Percentiles rank a stretch among this genome's conserved stretches.
phyloP scores from a whole-genome alignment of 1,140 invertebrate genomes.

The Coelopa frigida region DNA sequence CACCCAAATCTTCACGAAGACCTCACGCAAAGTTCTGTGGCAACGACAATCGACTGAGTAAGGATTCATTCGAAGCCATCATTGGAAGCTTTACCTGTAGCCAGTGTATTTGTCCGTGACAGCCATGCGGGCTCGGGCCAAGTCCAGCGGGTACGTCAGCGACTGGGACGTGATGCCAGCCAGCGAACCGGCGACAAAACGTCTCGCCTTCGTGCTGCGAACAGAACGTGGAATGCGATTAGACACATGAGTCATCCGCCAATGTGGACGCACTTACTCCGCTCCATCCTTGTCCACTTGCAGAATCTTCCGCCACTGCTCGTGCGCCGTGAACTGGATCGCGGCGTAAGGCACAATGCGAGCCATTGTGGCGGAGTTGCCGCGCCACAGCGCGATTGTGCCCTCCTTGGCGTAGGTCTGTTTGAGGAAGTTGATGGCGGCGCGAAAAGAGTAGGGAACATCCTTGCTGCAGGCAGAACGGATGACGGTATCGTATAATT shows the following conservation, averaged over 20 bases:
- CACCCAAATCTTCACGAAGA: conserved; percentile 74
- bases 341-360: conserved; percentile 94
- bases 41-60: conserved; percentile 7
- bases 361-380: conserved; percentile 97
- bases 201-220: conserved; percentile 37
- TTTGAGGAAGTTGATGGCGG: conserved; percentile 71
- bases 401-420: conserved; percentile 67
- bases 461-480: too few relatives aligned
- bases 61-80: conserved; percentile 9
- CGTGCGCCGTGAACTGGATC: conserved; percentile 94
- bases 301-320: conserved; percentile 87
- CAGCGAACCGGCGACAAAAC: conserved; percentile 85
- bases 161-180: conserved; percentile 91
- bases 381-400: conserved; percentile 81
- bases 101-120: conserved; percentile 71
- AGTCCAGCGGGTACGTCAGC: conserved; percentile 91
- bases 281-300: conserved; percentile 54
- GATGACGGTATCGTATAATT: background rate
- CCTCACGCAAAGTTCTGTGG: conserved; percentile 51
- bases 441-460: conserved; percentile 68
- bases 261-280: conserved; percentile 47
- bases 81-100: conserved; percentile 35
- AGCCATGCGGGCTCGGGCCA: conserved; percentile 96
- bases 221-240: too few relatives aligned
- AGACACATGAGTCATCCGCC: background rate